These are phyloP conservation scores for Leuciscus idus DNA, from an alignment of 2,113 vertebrate genomes.

Conservation along the genomic window DNA sequence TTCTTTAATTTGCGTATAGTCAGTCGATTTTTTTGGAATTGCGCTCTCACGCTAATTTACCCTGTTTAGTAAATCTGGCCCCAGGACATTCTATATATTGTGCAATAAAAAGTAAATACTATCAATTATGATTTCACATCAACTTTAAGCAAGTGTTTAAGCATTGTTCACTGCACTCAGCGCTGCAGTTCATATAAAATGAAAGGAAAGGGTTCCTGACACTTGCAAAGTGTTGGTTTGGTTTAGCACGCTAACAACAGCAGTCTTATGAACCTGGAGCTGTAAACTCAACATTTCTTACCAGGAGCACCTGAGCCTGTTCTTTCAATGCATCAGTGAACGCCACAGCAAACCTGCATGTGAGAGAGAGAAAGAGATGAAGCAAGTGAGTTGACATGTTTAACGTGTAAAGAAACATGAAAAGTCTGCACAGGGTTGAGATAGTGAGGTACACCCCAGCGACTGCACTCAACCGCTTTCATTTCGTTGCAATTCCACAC, in stretches of 20 bases:
- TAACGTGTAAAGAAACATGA: constrained; percentile 15
- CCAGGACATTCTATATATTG: not conserved
- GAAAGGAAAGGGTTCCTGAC: not conserved
- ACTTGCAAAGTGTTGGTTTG: not conserved
- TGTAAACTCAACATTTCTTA: constrained; percentile 66
- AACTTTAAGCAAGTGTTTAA: too few relatives aligned
- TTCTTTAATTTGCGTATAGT: too few relatives aligned
- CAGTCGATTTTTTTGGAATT: too few relatives aligned
- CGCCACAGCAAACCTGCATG: constrained; percentile 88
- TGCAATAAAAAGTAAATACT: not conserved
- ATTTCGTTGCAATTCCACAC: constrained; percentile 20
- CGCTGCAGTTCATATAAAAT: not conserved
- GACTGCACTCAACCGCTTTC: not conserved
- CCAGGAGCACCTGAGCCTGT: constrained; percentile 80
- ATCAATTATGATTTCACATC: not conserved
- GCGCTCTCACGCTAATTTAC: too few relatives aligned
- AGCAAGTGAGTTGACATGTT: not conserved
- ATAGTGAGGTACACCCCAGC: not conserved
- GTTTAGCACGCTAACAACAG: not conserved
- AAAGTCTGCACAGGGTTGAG: not conserved
- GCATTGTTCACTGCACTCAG: not conserved
- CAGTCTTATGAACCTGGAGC: not conserved
- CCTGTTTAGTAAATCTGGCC: too few relatives aligned
- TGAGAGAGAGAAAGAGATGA: constrained; percentile 44
- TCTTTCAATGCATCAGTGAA: constrained; percentile 87